These are phyloP conservation scores for Diuraphis noxia DNA, from an alignment of 1,140 invertebrate species.

Conservation along the genomic window DNA sequence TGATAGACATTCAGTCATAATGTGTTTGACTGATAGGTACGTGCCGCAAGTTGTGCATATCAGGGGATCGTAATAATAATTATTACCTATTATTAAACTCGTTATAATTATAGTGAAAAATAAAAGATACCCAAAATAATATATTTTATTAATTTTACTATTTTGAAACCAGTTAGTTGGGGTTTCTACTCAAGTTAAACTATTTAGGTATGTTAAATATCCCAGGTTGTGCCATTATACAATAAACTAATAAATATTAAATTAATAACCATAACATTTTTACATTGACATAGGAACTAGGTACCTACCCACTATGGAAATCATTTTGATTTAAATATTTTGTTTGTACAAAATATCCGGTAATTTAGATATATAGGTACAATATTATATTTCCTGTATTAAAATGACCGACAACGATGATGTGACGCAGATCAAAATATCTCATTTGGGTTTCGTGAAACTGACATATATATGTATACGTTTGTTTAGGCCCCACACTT, in stretches of 20 bases:
- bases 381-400: background rate
- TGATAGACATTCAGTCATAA: no score
- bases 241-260: background rate
- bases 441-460: background rate
- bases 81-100: no score
- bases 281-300: background rate
- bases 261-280: background rate
- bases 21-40: no score
- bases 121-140: no score
- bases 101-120: no score
- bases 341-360: background rate
- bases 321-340: background rate
- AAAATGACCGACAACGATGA: background rate
- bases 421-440: background rate
- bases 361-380: background rate
- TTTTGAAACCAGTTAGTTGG: no score
- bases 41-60: no score
- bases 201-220: background rate
- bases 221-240: background rate
- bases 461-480: background rate
- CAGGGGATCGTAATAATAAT: no score
- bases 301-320: background rate
- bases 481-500: no score
- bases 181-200: no score
- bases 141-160: no score